phyloP scores from a whole-genome alignment of 1,140 invertebrate species.

The Hirudo medicinalis region DNA sequence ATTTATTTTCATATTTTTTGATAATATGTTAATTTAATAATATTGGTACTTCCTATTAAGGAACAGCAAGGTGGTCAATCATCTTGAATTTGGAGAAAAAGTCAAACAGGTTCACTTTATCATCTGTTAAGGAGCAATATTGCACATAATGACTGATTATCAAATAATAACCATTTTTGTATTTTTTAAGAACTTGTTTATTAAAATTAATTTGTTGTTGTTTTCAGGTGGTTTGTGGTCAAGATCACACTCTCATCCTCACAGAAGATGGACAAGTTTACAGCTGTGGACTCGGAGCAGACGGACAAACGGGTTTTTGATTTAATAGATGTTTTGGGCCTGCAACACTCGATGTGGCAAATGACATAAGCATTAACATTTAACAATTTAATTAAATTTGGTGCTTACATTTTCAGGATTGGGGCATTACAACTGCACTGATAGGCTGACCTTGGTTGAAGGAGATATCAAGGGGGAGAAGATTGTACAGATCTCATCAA shows the following conservation, averaged over 20 bases:
- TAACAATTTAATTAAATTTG: not conserved
- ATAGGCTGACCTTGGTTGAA: conserved; percentile 42
- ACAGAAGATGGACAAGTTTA: conserved; percentile 67
- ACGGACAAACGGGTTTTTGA: conserved; percentile 74
- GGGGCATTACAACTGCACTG: conserved; percentile 30
- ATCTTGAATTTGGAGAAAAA: not conserved
- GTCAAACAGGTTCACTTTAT: conserved; percentile 20
- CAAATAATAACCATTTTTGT: too few species aligned
- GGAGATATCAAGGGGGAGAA: conserved; percentile 69
- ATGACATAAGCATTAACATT: not conserved
- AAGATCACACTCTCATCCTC: conserved; percentile 71
- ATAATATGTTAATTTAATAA: too few species aligned
- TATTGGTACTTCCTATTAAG: not conserved
- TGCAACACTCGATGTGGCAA: conserved; percentile 49
- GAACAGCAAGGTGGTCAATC: conserved; percentile 10
- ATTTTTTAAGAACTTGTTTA: conserved; percentile 5
- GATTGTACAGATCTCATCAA: conserved; percentile 64
- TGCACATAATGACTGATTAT: not conserved
- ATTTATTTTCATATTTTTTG: not conserved
- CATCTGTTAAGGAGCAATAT: too few species aligned
- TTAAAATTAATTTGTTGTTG: conserved; percentile 16
- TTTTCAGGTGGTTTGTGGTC: conserved; percentile 61
- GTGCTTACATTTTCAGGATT: conserved; percentile 28
- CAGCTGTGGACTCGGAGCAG: conserved; percentile 80
- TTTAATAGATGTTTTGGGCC: not conserved